These are phyloP conservation scores for Rhineura floridana DNA, from an alignment of 2,113 vertebrate genomes.

Conservation along the genomic window DNA sequence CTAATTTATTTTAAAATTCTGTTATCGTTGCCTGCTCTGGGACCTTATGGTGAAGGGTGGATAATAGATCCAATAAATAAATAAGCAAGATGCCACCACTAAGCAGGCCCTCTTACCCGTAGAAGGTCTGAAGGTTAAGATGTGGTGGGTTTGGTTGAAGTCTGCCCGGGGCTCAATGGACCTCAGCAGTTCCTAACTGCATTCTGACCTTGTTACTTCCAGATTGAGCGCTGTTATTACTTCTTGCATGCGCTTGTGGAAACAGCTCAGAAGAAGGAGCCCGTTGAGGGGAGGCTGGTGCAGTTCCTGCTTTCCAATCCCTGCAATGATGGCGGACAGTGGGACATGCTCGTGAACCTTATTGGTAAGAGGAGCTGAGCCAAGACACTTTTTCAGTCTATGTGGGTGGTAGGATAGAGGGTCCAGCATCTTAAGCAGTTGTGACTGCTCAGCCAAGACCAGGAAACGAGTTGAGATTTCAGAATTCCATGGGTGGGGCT, in stretches of 20 bases:
- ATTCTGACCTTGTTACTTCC: neutral
- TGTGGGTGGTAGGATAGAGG: neutral
- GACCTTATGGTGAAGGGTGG: too few relatives aligned
- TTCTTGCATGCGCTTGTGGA: conserved; percentile 92
- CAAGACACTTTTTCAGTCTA: too few relatives aligned
- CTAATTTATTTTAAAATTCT: too few relatives aligned
- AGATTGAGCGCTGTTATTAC: conserved; percentile 96
- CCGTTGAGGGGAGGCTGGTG: conserved; percentile 90
- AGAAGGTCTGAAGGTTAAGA: neutral
- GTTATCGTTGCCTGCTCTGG: too few relatives aligned
- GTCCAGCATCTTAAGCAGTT: neutral
- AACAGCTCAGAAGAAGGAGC: conserved; percentile 90
- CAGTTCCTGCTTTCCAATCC: conserved; percentile 95
- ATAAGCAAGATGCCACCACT: too few relatives aligned
- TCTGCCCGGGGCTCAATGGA: neutral
- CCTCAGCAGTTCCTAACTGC: neutral
- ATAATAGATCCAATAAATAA: too few relatives aligned
- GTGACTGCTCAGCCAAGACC: neutral
- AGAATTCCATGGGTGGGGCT: neutral
- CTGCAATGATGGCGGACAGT: conserved; percentile 95
- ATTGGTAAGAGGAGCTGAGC: conserved; percentile 80
- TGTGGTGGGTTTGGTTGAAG: neutral
- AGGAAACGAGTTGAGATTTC: neutral
- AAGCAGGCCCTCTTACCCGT: too few relatives aligned
- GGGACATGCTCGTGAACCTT: conserved; percentile 98